Conservation (phyloP, 2,888 invertebrate genomes). For the Embidobia sp. region DNA sequence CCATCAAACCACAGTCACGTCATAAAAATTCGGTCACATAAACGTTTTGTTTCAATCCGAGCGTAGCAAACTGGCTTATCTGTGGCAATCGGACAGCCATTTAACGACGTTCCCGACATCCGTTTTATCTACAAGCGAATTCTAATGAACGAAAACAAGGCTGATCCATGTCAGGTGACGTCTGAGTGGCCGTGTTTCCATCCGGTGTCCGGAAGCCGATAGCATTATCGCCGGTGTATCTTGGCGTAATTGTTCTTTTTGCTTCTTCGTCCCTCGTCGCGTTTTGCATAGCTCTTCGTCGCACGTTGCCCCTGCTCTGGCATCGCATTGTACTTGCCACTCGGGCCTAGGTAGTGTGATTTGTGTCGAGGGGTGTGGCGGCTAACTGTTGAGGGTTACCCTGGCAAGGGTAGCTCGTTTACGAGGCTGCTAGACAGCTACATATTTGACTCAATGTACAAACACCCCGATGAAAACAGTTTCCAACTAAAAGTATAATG, state of each 20-base stretch:
- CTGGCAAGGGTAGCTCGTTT: constrained; percentile 70
- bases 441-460: constrained; percentile 67
- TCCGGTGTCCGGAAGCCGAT: constrained; percentile 51
- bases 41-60: not conserved
- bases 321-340: constrained; percentile 63
- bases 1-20: no score
- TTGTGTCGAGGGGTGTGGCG: constrained; percentile 66
- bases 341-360: constrained; percentile 66
- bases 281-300: constrained; percentile 48
- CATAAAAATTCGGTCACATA: no score
- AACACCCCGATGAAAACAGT: constrained; percentile 38
- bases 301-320: constrained; percentile 51
- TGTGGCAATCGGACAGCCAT: no score
- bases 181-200: constrained; percentile 38
- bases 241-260: constrained; percentile 48
- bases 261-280: constrained; percentile 38
- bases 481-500: constrained; percentile 47
- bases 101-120: not conserved
- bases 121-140: not conserved
- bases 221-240: constrained; percentile 56
- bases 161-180: constrained; percentile 27
- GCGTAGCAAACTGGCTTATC: not conserved
- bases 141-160: constrained; percentile 10
- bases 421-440: constrained; percentile 70
- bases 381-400: constrained; percentile 51